A percentile compares a stretch with the other conserved stretches of the same genome.
Conservation (phyloP, 2,888 invertebrate genomes). For the Machimus atricapillus region DNA sequence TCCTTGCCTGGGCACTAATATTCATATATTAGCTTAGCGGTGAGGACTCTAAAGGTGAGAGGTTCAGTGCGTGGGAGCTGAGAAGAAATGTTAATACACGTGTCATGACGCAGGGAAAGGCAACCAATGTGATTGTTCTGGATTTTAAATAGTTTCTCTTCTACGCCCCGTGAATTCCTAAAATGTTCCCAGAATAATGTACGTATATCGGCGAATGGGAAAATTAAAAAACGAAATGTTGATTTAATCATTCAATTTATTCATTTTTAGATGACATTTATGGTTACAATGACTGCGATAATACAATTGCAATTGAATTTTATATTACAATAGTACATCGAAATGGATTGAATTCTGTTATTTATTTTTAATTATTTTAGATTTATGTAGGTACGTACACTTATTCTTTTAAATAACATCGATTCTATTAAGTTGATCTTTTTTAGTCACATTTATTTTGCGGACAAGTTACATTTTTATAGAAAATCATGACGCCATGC, state of each 20-base stretch:
- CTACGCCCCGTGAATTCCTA: too few species aligned
- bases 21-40: too few species aligned
- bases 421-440: too few species aligned
- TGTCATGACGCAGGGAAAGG: too few species aligned
- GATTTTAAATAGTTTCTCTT: too few species aligned
- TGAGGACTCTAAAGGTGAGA: too few species aligned
- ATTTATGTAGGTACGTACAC: neutral
- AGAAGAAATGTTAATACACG: too few species aligned
- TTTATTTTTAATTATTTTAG: neutral
- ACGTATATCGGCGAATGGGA: neutral
- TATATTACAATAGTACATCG: neutral
- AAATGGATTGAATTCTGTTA: neutral
- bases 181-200: too few species aligned
- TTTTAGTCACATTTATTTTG: neutral
- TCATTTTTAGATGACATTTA: neutral
- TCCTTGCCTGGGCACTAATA: too few species aligned
- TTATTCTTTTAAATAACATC: too few species aligned
- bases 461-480: neutral
- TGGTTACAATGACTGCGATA: neutral
- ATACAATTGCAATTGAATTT: neutral
- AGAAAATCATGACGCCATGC: neutral
- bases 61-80: too few species aligned
- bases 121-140: too few species aligned
- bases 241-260: neutral
- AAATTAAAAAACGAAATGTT: neutral